Base-by-base conservation (phyloP, 2,888 invertebrate species). In the Malthinus flaveolus region DNA sequence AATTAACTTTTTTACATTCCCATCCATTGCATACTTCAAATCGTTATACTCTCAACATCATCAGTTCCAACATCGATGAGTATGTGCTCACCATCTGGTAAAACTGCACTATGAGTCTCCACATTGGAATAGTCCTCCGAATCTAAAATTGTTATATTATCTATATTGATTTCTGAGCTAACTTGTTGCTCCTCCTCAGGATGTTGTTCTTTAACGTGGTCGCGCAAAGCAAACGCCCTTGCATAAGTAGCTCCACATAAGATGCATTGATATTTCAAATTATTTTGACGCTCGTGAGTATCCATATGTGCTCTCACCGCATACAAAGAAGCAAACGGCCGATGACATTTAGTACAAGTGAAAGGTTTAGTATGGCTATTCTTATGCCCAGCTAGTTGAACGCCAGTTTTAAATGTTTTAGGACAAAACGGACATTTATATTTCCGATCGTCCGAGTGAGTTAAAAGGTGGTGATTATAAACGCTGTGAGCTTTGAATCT, bases 311-410 rank as follows among this genome's bases (percentile, higher is more conserved):
- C 83, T 46, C 89, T 84, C 0, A 90, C 90, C 0, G 90, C 88
- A 72, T 90, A 91, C 12, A 91, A 75, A 0, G 90, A 89, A 1
- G 91, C 87, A 72, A 91, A 91, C 0, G 90, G 90, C 50, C 91
- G 82, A 73, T 87, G 88, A 71, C 91, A 91, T 66, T 88, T 86
- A 7, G 85, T 86, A 67, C 91, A 91, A 1, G 86, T 84, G 71
- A 90, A 91, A 0, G 91, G 91, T 73, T 91, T 91, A 0, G 87
- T 90, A 68, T 91, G 91, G 7, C 88, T 89, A 72, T 91, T 91
- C 75, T 87, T 90, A 66, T 91, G 91, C 0, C 90, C 90, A 1
- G 89, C 87, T 1, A 91, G 78, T 69, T 91, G 91, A 0, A 91
- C 91, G 0, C 87, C 84, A 0, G 91, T 91, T 71, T 91, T 91